These are phyloP conservation scores for Spondyliosoma cantharus DNA, from an alignment of 2,797 vertebrate genomes.

Conservation along the genomic window DNA sequence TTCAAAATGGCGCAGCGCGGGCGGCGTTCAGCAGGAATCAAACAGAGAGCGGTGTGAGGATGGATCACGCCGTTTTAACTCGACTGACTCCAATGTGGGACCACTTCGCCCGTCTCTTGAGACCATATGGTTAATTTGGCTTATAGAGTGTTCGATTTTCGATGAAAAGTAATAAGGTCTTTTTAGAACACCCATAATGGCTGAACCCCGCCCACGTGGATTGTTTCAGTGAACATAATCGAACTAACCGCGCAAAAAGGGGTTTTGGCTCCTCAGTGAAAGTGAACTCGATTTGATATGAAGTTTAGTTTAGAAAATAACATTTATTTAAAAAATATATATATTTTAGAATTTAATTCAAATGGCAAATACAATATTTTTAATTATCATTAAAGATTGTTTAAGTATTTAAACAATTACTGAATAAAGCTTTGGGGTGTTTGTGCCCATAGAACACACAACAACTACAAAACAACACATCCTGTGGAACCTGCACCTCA, in stretches of 20 bases:
- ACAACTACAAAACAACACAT: not conserved
- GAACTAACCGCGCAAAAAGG: slow-evolving; percentile 26
- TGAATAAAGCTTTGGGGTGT: not conserved
- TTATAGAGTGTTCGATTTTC: not conserved
- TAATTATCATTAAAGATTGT: not conserved
- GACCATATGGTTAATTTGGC: accelerated
- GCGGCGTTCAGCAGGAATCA: slow-evolving; percentile 56
- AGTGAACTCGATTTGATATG: not conserved
- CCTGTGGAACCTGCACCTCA: not conserved
- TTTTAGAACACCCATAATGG: not conserved
- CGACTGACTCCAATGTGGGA: accelerated
- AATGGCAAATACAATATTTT: not conserved
- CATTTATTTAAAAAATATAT: not conserved
- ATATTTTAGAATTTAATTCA: not conserved
- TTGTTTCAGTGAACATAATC: not conserved
- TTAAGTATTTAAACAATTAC: not conserved
- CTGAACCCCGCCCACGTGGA: slow-evolving; percentile 48
- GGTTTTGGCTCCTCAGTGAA: slow-evolving; percentile 17
- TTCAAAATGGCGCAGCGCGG: slow-evolving; percentile 85
- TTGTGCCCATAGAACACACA: not conserved
- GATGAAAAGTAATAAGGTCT: not conserved
- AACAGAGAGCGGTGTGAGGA: slow-evolving; percentile 26
- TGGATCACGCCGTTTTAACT: not conserved
- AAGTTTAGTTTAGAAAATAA: slow-evolving; percentile 13
- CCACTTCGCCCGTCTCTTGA: too few species aligned